phyloP scores from a whole-genome alignment of 2,113 vertebrate species.

The Synchiropus splendidus region DNA sequence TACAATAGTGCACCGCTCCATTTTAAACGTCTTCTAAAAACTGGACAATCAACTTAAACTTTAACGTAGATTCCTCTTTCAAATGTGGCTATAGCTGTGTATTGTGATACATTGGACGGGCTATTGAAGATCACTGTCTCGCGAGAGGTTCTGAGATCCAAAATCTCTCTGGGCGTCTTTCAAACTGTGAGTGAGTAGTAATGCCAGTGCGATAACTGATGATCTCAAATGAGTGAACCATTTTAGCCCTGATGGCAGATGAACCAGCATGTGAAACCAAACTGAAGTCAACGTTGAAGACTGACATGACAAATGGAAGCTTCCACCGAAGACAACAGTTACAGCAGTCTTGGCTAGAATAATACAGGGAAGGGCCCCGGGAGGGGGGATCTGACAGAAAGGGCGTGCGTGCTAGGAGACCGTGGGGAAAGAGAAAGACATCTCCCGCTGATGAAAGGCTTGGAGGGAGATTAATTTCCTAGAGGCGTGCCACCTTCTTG shows the following conservation, averaged over 20 bases:
- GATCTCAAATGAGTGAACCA: conserved; percentile 51
- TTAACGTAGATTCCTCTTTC: too few relatives aligned
- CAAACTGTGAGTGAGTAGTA: conserved; percentile 28
- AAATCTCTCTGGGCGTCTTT: too few relatives aligned
- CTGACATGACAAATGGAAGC: conserved; percentile 34
- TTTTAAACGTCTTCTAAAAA: too few relatives aligned
- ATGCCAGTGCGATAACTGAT: conserved; percentile 48
- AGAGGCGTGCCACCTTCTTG: conserved; percentile 34
- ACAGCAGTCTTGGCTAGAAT: conserved; percentile 16
- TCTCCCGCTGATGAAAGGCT: conserved; percentile 37
- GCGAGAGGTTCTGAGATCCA: too few relatives aligned
- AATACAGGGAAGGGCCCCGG: not conserved
- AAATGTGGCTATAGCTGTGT: too few relatives aligned
- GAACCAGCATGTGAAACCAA: conserved; percentile 29
- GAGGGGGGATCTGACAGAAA: not conserved
- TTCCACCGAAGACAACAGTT: conserved; percentile 12
- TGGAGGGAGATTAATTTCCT: conserved; percentile 46
- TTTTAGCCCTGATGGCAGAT: conserved; percentile 47
- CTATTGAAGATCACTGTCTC: too few relatives aligned
- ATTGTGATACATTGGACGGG: too few relatives aligned
- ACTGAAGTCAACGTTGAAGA: conserved; percentile 27
- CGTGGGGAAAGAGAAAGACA: conserved; percentile 19
- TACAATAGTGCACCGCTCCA: too few relatives aligned
- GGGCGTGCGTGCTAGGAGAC: not conserved
- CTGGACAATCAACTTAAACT: too few relatives aligned